These are phyloP conservation scores for Oceanodroma leucorhoa DNA, from an alignment of 2,797 vertebrate species.

Conservation along the genomic window DNA sequence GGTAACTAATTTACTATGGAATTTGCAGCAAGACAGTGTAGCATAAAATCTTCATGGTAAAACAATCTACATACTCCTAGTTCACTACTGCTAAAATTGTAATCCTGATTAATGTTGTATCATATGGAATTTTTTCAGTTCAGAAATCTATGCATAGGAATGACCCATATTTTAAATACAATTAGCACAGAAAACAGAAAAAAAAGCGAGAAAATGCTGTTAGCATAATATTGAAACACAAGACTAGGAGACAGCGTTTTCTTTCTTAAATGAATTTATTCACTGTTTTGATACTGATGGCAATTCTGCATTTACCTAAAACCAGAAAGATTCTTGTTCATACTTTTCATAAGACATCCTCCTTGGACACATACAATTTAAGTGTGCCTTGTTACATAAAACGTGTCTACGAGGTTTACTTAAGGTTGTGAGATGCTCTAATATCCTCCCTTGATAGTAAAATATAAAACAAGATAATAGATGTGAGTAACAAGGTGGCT, in stretches of 20 bases:
- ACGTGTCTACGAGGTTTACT: background rate
- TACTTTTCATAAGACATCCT: background rate
- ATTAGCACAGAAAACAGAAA: background rate
- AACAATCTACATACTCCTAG: background rate
- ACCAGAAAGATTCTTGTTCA: background rate
- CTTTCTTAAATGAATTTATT: background rate
- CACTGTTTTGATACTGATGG: background rate
- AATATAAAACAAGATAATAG: background rate
- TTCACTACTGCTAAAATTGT: background rate
- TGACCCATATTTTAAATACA: background rate
- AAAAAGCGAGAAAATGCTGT: accelerated
- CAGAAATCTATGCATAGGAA: background rate
- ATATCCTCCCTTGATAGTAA: background rate
- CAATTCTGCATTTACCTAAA: background rate
- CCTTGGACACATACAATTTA: background rate
- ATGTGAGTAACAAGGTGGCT: background rate
- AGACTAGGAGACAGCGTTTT: background rate
- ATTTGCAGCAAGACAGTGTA: background rate
- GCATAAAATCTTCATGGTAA: background rate
- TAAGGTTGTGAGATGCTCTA: background rate
- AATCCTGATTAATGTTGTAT: background rate
- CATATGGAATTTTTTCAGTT: background rate
- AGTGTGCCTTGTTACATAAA: background rate
- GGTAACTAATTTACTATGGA: background rate
- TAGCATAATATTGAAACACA: background rate